Evolutionary conservation across 2,113 vertebrate species (phyloP).

Genomic region (Pipra filicauda): DNA sequence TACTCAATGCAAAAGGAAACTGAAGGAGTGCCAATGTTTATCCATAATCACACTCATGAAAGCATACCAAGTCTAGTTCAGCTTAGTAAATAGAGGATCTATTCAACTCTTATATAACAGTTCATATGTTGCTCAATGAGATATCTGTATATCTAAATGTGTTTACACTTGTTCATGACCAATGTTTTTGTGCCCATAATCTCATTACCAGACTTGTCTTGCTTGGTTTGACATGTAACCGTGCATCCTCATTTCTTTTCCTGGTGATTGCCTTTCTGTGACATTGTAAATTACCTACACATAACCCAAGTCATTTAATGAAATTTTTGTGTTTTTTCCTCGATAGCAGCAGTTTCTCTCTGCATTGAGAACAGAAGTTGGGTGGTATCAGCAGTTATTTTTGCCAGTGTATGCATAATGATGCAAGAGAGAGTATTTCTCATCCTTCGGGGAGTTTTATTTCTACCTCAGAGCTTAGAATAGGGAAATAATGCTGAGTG

Average conservation of each 20-base stretch:
- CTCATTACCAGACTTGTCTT: background rate
- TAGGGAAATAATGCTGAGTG: background rate
- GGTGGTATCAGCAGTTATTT: background rate
- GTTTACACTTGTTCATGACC: background rate
- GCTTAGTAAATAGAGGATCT: background rate
- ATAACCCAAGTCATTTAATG: background rate
- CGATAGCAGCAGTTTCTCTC: background rate
- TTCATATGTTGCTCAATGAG: background rate
- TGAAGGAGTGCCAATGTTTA: background rate
- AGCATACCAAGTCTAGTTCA: background rate
- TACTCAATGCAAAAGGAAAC: background rate
- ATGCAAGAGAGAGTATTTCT: background rate
- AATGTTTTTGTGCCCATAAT: background rate
- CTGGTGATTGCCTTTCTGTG: background rate
- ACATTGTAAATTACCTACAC: background rate
- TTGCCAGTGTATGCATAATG: background rate
- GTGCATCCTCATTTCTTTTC: background rate
- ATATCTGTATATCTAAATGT: background rate
- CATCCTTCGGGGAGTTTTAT: background rate
- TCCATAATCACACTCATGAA: background rate
- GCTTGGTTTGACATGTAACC: background rate
- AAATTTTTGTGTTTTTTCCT: constrained; percentile 2
- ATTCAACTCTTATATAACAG: background rate
- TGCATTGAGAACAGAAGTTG: background rate
- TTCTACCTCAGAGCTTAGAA: background rate